Base-by-base conservation (phyloP, 2,888 invertebrate genomes). In the Pemphredon lugubris region DNA sequence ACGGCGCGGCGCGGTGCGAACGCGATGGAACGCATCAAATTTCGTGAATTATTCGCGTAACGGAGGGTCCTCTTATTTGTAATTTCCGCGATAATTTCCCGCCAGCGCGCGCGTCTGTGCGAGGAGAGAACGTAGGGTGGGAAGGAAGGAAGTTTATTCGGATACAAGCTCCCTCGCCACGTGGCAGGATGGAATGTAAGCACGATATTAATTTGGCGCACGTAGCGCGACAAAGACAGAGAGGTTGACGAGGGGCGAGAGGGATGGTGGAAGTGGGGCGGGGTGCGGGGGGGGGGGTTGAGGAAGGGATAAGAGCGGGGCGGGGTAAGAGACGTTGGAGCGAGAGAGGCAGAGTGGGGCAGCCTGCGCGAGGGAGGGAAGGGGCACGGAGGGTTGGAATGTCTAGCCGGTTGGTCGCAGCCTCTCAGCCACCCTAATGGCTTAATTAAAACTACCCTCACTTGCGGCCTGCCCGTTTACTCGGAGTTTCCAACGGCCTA, bases 401-500 rank as follows among this genome's bases (percentile, higher is more conserved):
- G 84, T 82, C 84, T 84, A 80, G 83, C 68, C 78, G 78, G 58
- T 77, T 72, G 81, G 64, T 73, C 77, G 83, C 72, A 81, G 73
- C 82, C 87, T 86, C 87, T 86, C 86, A 88, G 85, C 84, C 84
- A 84, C 86, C 87, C 85, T 88, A 89, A 89, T 89, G 88, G 87
- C 89, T 89, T 89, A 89, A 89, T 89, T 89, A 89, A 88, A 89
- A 87, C 87, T 83, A 89, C 89, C 88, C 88, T 87, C 82, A 72
- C 76, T 75, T 76, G 78, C 74, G 66, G 71, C 72, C 73, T 77
- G 68, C 63, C 67, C 75, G 70, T 80, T 80, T 75, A 81, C 70
- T 60, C 51, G 39, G 40, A 59, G 67, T 65, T 65, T 75, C 70
- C 67, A 60, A 18, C 65, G 65, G 70, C 65, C 67, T 70, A 78